These are phyloP conservation scores for Poeciliopsis presidionis DNA, from an alignment of 2,797 vertebrate species.

Conservation along the genomic window DNA sequence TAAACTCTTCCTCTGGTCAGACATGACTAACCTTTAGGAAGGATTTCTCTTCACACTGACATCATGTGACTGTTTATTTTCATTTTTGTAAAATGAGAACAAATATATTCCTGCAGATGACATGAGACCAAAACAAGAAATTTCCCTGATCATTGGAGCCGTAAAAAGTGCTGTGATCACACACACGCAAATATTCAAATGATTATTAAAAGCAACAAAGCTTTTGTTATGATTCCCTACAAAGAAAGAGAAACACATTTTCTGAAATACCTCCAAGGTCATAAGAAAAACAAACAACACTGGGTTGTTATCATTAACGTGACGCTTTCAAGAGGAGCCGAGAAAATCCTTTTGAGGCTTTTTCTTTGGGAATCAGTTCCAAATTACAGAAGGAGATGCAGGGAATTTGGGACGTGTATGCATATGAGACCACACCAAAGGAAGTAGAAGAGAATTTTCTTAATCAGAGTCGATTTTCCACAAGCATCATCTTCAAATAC, in stretches of 20 bases:
- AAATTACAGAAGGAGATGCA: conserved; percentile 60
- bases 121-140: conserved; percentile 53
- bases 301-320: conserved; percentile 54
- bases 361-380: conserved; percentile 56
- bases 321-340: conserved; percentile 58
- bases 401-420: conserved; percentile 47
- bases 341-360: conserved; percentile 56
- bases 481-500: conserved; percentile 42
- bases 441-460: conserved; percentile 52
- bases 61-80: conserved; percentile 34
- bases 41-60: conserved; percentile 27
- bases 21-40: conserved; percentile 29
- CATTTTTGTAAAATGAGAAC: conserved; percentile 25
- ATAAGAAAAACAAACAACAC: conserved; percentile 60
- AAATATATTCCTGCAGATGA: conserved; percentile 15
- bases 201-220: conserved; percentile 32
- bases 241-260: conserved; percentile 45
- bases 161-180: conserved; percentile 51
- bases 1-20: conserved; percentile 58
- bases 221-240: conserved; percentile 42
- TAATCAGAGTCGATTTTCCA: conserved; percentile 67
- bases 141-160: conserved; percentile 62
- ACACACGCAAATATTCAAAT: not conserved
- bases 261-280: conserved; percentile 57
- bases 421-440: conserved; percentile 43